Percentiles rank a stretch among this genome's conserved stretches.
phyloP scores from a whole-genome alignment of 2,797 vertebrate genomes.

The Eupleurogrammus muticus region DNA sequence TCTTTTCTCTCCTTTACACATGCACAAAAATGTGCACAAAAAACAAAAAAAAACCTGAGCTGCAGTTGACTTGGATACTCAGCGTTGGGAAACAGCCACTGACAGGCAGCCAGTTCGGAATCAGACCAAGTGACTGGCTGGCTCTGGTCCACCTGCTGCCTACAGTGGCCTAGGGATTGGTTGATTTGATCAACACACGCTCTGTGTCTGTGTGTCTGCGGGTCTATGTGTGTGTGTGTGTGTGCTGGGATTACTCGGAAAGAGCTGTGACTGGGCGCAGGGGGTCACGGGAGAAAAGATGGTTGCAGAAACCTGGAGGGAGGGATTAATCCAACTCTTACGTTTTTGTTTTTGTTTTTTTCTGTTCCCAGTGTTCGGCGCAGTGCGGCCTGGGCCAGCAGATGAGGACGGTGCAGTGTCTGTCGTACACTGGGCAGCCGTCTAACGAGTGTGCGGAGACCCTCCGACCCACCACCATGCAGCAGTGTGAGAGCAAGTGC shows the following conservation, averaged over 20 bases:
- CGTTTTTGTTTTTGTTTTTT: slow-evolving; percentile 34
- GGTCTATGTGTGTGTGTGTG: too few relatives aligned
- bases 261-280: not conserved
- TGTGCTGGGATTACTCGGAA: too few relatives aligned
- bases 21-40: not conserved
- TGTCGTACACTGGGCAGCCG: slow-evolving; percentile 96
- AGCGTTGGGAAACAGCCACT: slow-evolving; percentile 1
- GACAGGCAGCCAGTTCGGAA: slow-evolving; percentile 11
- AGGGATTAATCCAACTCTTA: not conserved
- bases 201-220: not conserved
- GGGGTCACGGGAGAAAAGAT: slow-evolving; percentile 28
- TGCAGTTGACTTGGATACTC: slow-evolving; percentile 21
- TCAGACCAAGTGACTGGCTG: slow-evolving; percentile 33
- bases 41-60: not conserved
- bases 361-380: slow-evolving; percentile 90
- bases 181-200: slow-evolving; percentile 52
- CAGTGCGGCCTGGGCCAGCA: slow-evolving; percentile 98
- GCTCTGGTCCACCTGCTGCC: slow-evolving; percentile 1
- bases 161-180: slow-evolving; percentile 30
- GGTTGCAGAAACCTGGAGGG: not conserved
- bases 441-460: slow-evolving; percentile 91
- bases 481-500: slow-evolving; percentile 99
- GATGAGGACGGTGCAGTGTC: slow-evolving; percentile 94
- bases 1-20: slow-evolving; percentile 5
- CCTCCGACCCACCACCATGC: slow-evolving; percentile 91